Conservation (phyloP, 2,797 vertebrate genomes). For the Dryobates pubescens region DNA sequence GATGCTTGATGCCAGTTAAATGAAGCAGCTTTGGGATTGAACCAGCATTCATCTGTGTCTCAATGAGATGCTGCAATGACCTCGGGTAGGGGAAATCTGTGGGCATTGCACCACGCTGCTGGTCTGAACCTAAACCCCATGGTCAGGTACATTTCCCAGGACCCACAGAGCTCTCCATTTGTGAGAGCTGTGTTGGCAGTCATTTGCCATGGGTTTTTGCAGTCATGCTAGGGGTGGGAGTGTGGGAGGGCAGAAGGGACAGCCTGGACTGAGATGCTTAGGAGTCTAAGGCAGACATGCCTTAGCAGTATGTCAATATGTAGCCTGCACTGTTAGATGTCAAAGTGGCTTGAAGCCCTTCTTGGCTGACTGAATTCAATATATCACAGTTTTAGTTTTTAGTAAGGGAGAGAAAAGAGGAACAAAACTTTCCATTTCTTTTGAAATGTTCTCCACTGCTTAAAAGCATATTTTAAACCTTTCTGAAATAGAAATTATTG, state of each 20-base stretch:
- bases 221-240: rapidly evolving
- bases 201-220: background rate
- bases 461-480: background rate
- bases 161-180: background rate
- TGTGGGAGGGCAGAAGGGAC: background rate
- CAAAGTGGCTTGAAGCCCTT: background rate
- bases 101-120: background rate
- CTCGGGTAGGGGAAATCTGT: background rate
- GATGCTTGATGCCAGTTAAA: background rate
- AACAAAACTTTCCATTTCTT: background rate
- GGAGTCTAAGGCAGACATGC: background rate
- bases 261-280: background rate
- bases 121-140: background rate
- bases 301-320: background rate
- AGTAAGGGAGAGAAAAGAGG: background rate
- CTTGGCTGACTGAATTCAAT: background rate
- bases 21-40: background rate
- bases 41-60: background rate
- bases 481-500: background rate
- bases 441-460: background rate
- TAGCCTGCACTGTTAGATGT: background rate
- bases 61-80: background rate
- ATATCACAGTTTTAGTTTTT: background rate
- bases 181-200: background rate
- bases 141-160: background rate